These are phyloP conservation scores for Anthopleura xanthogrammica DNA, from an alignment of 92 coral and sea anemone genomes.

Conservation along the genomic window DNA sequence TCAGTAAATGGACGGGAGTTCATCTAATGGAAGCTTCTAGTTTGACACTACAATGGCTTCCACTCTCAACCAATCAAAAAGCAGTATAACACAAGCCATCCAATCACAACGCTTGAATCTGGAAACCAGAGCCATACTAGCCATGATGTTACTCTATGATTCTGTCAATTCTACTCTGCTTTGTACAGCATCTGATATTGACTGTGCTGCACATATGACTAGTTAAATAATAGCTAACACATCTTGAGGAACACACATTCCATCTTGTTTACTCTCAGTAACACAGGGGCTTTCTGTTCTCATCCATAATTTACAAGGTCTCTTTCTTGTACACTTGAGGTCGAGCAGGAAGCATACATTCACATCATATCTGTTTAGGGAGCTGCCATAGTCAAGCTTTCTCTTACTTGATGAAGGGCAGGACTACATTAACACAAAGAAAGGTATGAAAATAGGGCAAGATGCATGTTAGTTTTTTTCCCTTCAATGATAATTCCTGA, in stretches of 20 bases:
- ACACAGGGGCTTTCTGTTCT: slow-evolving; percentile 5
- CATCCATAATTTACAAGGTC: slow-evolving; percentile 37
- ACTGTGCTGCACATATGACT: not conserved
- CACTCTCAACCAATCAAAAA: not conserved
- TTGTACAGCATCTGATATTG: too few species aligned
- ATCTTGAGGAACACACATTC: not conserved
- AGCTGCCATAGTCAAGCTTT: slow-evolving; percentile 17
- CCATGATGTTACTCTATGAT: not conserved
- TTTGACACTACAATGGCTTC: not conserved
- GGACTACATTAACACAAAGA: not conserved
- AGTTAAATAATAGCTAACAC: not conserved
- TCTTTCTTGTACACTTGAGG: slow-evolving; percentile 16
- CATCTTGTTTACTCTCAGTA: not conserved
- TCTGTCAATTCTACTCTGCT: too few species aligned
- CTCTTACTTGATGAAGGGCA: slow-evolving; percentile 34
- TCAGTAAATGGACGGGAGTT: too few species aligned
- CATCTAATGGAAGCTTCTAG: too few species aligned
- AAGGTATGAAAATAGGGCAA: not conserved
- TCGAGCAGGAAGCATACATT: slow-evolving; percentile 15
- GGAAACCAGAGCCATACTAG: not conserved
- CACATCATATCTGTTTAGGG: not conserved
- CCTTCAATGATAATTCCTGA: too few species aligned
- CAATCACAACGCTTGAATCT: not conserved
- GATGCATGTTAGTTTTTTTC: too few species aligned
- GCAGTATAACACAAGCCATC: not conserved